Conservation (phyloP, 2,113 vertebrate species). For the Coturnix japonica region DNA sequence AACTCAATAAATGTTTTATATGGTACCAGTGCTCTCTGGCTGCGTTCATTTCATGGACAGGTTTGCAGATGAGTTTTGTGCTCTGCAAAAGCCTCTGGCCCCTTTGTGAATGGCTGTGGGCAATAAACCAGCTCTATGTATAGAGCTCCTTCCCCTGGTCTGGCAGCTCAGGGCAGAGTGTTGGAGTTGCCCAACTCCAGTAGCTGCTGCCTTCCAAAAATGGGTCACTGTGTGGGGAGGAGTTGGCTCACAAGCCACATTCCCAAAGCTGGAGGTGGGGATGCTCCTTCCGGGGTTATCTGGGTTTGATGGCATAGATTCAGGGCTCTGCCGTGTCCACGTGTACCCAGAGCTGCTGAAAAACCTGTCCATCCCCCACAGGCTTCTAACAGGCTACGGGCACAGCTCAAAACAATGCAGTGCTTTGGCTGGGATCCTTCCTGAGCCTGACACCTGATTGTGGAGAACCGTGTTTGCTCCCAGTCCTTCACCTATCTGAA, state of each 20-base stretch:
- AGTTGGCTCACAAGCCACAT: neutral
- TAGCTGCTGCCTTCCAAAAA: neutral
- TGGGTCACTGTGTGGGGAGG: too few relatives aligned
- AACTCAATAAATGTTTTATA: constrained; percentile 82
- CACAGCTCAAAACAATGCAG: neutral
- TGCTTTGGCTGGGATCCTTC: neutral
- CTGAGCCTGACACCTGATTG: neutral
- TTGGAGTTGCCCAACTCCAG: neutral
- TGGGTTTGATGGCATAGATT: neutral
- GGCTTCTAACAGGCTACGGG: neutral
- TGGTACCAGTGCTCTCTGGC: neutral
- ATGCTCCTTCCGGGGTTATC: neutral
- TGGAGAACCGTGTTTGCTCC: fast-evolving
- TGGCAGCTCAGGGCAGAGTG: fast-evolving
- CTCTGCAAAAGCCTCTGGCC: neutral
- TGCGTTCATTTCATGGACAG: neutral
- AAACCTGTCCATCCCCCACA: neutral
- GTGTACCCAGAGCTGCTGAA: neutral
- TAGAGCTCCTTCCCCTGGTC: fast-evolving
- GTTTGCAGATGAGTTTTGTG: fast-evolving
- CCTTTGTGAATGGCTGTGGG: fast-evolving
- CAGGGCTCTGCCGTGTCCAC: fast-evolving
- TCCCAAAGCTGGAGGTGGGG: neutral
- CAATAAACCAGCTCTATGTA: too few relatives aligned
- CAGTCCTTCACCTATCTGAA: neutral